Evolutionary conservation across 2,113 vertebrate species (phyloP).

Genomic region (Aegithalos caudatus): DNA sequence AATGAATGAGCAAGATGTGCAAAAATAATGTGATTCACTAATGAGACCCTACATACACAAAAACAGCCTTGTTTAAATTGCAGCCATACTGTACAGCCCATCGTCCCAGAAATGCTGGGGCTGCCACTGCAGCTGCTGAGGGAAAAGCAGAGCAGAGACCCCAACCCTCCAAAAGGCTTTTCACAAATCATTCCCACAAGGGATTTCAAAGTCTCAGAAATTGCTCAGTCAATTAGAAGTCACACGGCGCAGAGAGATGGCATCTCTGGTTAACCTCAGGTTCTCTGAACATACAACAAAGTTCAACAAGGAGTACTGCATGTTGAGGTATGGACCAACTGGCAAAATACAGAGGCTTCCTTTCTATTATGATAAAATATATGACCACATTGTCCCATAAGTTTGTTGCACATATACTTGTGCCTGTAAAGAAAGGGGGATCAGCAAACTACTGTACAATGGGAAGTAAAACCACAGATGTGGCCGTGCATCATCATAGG

Average conservation of each 20-base stretch:
- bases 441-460: background rate
- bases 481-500: background rate
- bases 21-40: background rate
- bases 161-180: background rate
- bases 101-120: background rate
- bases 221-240: background rate
- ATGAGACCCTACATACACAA: background rate
- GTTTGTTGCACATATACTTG: background rate
- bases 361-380: background rate
- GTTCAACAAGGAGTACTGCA: background rate
- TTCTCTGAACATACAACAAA: background rate
- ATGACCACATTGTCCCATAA: background rate
- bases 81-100: background rate
- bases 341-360: background rate
- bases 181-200: background rate
- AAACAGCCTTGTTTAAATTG: background rate
- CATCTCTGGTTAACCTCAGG: background rate
- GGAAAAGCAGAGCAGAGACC: background rate
- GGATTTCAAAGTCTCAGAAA: background rate
- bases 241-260: fast-evolving
- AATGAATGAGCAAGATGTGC: background rate
- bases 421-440: background rate
- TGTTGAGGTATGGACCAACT: background rate
- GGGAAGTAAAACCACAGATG: background rate
- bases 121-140: background rate